Conservation (phyloP, 2,113 vertebrate species). For the Pao palembangensis region DNA sequence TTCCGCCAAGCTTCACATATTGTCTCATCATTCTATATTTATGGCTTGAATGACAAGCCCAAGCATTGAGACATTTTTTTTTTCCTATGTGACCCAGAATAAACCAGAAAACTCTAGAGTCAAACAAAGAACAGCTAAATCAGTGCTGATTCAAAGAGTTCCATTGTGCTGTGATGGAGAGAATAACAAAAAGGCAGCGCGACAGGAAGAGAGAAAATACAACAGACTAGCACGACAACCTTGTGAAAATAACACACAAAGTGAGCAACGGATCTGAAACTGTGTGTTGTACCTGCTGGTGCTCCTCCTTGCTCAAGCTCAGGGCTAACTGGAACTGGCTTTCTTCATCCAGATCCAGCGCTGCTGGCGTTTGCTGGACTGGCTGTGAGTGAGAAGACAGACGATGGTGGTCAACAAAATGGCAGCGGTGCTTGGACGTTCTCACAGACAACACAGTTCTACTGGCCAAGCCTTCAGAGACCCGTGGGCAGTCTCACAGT, state of each 20-base stretch:
- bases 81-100: not conserved
- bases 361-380: conserved; percentile 20
- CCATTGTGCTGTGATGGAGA: conserved; percentile 33
- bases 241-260: no score
- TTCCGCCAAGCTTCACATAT: conserved; percentile 42
- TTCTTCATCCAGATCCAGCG: conserved; percentile 71
- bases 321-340: conserved; percentile 73
- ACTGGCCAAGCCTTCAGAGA: conserved; percentile 14
- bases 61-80: conserved; percentile 5
- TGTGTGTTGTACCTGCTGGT: conserved; percentile 70
- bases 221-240: not conserved
- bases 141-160: conserved; percentile 34
- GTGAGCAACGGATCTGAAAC: no score
- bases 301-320: conserved; percentile 76
- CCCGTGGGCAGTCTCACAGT: conserved; percentile 13
- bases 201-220: conserved; percentile 14
- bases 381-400: conserved; percentile 38
- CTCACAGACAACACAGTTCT: conserved; percentile 41
- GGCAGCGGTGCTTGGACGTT: conserved; percentile 1
- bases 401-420: not conserved
- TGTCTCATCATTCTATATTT: conserved; percentile 41
- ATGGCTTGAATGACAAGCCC: conserved; percentile 12
- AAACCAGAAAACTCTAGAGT: conserved; percentile 37
- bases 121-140: conserved; percentile 27
- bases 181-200: conserved; percentile 16